Evolutionary conservation across 2,888 invertebrate species (phyloP).

Genomic region (Julus scanicus): DNA sequence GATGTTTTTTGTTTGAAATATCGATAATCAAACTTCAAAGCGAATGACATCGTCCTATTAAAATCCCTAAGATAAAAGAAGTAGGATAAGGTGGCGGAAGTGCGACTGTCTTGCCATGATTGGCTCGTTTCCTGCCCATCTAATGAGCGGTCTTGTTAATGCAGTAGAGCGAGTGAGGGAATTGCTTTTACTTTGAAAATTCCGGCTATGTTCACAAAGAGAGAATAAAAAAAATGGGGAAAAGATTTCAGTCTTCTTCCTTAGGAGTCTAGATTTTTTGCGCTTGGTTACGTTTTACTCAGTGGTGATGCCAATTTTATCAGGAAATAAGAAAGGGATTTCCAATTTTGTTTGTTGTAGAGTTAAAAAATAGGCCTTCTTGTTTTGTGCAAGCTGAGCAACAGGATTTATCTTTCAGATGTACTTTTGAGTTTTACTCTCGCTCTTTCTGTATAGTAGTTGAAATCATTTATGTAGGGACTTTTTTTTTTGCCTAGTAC

Average conservation of each 20-base stretch:
- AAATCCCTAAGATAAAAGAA: slow-evolving; percentile 37
- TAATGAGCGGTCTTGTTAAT: slow-evolving; percentile 52
- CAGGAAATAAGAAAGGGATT: slow-evolving; percentile 14
- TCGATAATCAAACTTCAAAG: slow-evolving; percentile 42
- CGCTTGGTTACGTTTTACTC: slow-evolving; percentile 24
- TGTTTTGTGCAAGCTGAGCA: not conserved
- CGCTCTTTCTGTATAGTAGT: not conserved
- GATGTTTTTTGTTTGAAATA: slow-evolving; percentile 9
- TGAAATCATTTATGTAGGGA: too few species aligned
- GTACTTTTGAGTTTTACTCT: not conserved
- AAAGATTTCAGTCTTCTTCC: not conserved
- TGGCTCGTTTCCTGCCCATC: slow-evolving; percentile 31
- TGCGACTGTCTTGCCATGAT: slow-evolving; percentile 31
- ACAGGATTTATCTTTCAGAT: not conserved
- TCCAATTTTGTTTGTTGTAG: slow-evolving; percentile 16
- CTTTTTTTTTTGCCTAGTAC: too few species aligned
- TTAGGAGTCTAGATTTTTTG: not conserved
- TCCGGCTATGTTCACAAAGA: slow-evolving; percentile 1
- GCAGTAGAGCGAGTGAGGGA: slow-evolving; percentile 44
- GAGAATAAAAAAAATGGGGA: not conserved
- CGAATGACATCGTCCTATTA: slow-evolving; percentile 22
- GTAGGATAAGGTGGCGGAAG: slow-evolving; percentile 48
- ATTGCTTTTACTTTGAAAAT: slow-evolving; percentile 42
- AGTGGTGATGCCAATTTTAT: slow-evolving; percentile 4
- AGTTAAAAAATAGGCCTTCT: not conserved